Evolutionary conservation across 2,888 invertebrate genomes (phyloP).

Genomic region (Andrena minutula): DNA sequence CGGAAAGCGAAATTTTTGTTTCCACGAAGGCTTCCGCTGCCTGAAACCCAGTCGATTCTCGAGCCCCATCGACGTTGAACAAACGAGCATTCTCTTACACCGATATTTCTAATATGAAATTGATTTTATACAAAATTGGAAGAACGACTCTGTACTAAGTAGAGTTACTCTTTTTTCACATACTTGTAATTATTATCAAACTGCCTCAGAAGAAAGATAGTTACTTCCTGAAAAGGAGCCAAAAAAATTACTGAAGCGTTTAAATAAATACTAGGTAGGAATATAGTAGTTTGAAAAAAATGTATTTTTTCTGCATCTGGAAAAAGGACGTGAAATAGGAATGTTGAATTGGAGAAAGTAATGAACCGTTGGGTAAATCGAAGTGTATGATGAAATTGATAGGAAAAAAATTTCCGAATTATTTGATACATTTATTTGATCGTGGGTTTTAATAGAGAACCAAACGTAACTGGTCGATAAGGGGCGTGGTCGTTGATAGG

Average conservation of each 20-base stretch:
- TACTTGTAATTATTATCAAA: neutral
- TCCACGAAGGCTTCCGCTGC: neutral
- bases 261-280: too few species aligned
- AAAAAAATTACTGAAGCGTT: too few species aligned
- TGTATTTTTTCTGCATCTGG: neutral
- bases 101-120: neutral
- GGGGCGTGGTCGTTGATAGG: too few species aligned
- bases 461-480: too few species aligned
- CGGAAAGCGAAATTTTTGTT: slow-evolving; percentile 46
- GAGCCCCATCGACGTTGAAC: neutral
- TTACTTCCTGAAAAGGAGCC: too few species aligned
- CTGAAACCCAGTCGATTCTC: neutral
- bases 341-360: too few species aligned
- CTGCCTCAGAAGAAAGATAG: too few species aligned
- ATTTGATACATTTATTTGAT: neutral
- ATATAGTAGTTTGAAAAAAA: too few species aligned
- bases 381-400: neutral
- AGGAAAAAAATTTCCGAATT: neutral
- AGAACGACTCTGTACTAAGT: neutral
- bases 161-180: neutral
- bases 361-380: neutral
- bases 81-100: neutral
- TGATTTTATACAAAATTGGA: neutral
- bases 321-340: neutral
- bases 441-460: too few species aligned